Evolutionary conservation across 37 sponge, comb jelly and placozoan genomes (phyloP).

Genomic region (Corticium candelabrum): DNA sequence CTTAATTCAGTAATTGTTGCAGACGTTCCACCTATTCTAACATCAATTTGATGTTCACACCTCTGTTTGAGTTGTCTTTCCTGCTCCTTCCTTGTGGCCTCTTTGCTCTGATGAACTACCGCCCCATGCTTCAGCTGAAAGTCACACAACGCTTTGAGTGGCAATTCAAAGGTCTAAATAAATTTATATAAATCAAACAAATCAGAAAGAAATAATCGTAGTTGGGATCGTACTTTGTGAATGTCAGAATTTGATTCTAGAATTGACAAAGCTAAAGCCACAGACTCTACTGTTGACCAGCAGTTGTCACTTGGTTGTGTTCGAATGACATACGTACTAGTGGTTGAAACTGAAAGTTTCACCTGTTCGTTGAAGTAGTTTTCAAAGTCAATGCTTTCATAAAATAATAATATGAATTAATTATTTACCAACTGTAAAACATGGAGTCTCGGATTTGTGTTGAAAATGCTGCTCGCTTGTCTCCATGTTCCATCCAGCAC

Average conservation of each 20-base stretch:
- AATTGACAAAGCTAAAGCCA: constrained; percentile 62
- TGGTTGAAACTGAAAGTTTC: constrained; percentile 17
- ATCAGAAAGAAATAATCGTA: not conserved
- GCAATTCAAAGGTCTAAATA: constrained; percentile 39
- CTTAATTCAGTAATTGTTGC: no score
- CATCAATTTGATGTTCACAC: no score
- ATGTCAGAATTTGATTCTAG: constrained; percentile 48
- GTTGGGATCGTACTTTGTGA: constrained; percentile 25
- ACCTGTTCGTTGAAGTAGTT: no score
- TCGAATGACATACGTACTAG: constrained; percentile 81
- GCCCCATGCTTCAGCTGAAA: constrained; percentile 78
- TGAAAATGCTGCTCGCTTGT: constrained; percentile 48
- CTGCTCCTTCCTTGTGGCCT: constrained; percentile 15
- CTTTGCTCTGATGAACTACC: constrained; percentile 63
- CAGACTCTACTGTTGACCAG: constrained; percentile 80
- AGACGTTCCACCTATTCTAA: no score
- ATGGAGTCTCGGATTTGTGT: constrained; percentile 35
- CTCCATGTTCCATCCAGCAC: constrained; percentile 80
- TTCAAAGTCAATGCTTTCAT: not conserved
- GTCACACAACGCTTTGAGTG: constrained; percentile 61
- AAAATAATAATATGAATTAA: not conserved
- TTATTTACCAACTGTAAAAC: constrained; percentile 25
- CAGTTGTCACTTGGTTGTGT: constrained; percentile 73
- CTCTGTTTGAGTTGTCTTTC: not conserved
- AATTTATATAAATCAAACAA: not conserved